A percentile compares a stretch with the other conserved stretches of the same genome.
Evolutionary conservation across 2,113 vertebrate species (phyloP).

Genomic region (Apus apus): DNA sequence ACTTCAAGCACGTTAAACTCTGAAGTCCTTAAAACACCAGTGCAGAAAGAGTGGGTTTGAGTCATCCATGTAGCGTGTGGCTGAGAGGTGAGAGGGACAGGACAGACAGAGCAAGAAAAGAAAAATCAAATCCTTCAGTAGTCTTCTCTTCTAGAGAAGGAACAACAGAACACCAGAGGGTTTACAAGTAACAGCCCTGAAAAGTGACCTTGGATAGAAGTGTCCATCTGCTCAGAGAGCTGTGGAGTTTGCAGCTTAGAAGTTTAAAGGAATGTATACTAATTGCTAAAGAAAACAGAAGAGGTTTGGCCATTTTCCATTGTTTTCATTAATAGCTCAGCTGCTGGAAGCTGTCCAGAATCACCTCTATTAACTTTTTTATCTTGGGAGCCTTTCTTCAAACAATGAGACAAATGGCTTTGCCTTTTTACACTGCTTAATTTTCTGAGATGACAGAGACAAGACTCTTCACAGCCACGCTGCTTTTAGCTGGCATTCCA

Average conservation of each 20-base stretch:
- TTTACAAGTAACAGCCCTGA: not conserved
- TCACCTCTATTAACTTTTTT: constrained; percentile 53
- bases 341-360: constrained; percentile 40
- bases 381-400: constrained; percentile 26
- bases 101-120: not conserved
- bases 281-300: constrained; percentile 47
- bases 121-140: not conserved
- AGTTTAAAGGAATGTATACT: constrained; percentile 20
- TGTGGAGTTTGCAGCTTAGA: not conserved
- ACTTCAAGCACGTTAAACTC: not conserved
- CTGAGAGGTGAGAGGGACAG: not conserved
- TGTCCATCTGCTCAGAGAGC: not conserved
- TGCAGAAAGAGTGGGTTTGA: not conserved
- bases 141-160: not conserved
- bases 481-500: not conserved
- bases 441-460: not conserved
- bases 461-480: not conserved
- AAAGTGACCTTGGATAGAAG: not conserved
- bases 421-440: not conserved
- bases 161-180: not conserved
- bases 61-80: not conserved
- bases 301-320: constrained; percentile 31
- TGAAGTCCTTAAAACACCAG: constrained; percentile 20
- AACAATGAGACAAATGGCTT: not conserved
- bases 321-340: constrained; percentile 56